A percentile compares a stretch with the other conserved stretches of the same genome.
Conservation (phyloP, 2,888 invertebrate species). For the Dryococelus australis region DNA sequence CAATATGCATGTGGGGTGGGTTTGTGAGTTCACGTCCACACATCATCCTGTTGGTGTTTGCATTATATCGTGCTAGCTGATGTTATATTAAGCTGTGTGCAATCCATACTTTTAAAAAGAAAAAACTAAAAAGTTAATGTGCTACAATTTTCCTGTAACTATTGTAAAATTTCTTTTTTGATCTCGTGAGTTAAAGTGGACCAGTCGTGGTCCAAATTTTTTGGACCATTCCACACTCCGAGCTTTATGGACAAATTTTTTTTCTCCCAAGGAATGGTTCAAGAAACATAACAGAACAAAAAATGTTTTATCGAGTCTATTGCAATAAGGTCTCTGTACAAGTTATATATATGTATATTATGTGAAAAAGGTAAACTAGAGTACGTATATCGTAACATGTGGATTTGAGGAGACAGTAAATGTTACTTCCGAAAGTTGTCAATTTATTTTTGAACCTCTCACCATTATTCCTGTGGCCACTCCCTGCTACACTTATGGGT, state of each 20-base stretch:
- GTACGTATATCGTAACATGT: slow-evolving; percentile 44
- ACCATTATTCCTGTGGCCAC: not conserved
- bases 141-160: slow-evolving; percentile 42
- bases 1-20: slow-evolving; percentile 54
- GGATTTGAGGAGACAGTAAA: slow-evolving; percentile 47
- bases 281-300: slow-evolving; percentile 34
- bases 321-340: slow-evolving; percentile 45
- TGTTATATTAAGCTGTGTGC: slow-evolving; percentile 50
- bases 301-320: slow-evolving; percentile 44
- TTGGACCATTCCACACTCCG: slow-evolving; percentile 44
- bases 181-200: not conserved
- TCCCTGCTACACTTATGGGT: not conserved
- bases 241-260: slow-evolving; percentile 21
- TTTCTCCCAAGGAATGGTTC: slow-evolving; percentile 40
- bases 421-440: slow-evolving; percentile 43
- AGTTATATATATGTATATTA: slow-evolving; percentile 45
- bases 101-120: slow-evolving; percentile 51
- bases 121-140: slow-evolving; percentile 42
- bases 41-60: slow-evolving; percentile 44
- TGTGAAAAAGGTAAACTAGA: slow-evolving; percentile 43
- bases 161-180: slow-evolving; percentile 26
- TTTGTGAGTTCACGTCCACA: slow-evolving; percentile 50
- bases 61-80: slow-evolving; percentile 47
- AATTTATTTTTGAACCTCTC: not conserved
- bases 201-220: slow-evolving; percentile 6